Base-by-base conservation (phyloP, 2,113 vertebrate genomes). In the Callorhinus ursinus region DNA sequence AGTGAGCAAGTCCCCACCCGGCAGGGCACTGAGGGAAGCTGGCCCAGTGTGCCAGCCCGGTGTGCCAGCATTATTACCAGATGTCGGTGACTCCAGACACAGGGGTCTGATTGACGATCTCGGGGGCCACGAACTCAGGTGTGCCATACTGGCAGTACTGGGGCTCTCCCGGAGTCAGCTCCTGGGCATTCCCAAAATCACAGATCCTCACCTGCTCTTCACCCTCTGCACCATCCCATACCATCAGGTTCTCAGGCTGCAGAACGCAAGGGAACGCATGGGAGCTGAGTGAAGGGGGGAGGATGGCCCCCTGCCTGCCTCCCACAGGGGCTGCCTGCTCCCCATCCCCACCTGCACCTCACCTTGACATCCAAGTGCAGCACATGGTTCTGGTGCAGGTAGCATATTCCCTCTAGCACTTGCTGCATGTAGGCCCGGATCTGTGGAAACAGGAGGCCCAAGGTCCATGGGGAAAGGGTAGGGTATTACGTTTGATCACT, bases 361-460 rank as follows among this genome's bases (percentile, higher is more conserved):
- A 99, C 99, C 99, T 99, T 99, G 94, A 99, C 99, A 95, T 99
- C 99, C 83, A 99, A 98, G 97, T 99, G 99, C 85, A 99, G 98
- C 95, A 99, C 99, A 6, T 98, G 99, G 81, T 98, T 99, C 97
- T 99, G 99, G 94, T 99, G 99, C 93, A 99, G 99, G 97, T 99
- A 99, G 95, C 98, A 97, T 94, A 99, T 86, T 22, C 99, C 99
- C 88, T 99, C 99, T 28, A 99, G 98, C 80, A 99, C 96, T 57
- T 99, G 99, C 92, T 99, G 98, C 97, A 99, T 98, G 96, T 99
- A 99, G 13, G 98, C 99, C 55, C 99, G 99, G 82, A 99, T 99
- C 99, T 99, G 98, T 1, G 97, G 91, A 97, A 93, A 98, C 4
- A 85, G 88, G 55, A 15, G 10, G 67, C 33, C 31, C 80, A 96